Conservation (phyloP, 2,797 vertebrate genomes). For the Tiaroga cobitis region DNA sequence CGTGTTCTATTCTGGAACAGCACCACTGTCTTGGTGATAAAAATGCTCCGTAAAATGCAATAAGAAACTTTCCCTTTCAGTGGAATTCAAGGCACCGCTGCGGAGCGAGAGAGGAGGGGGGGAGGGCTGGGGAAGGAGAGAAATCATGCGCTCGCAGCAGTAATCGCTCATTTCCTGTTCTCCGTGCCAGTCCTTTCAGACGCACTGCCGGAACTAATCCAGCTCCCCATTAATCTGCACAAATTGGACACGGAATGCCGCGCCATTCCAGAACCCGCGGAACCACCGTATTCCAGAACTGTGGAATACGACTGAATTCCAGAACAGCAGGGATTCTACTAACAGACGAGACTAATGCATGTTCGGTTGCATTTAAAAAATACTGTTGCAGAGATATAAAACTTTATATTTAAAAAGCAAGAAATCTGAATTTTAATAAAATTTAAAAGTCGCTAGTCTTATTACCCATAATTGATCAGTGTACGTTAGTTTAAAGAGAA, state of each 20-base stretch:
- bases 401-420: neutral
- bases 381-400: neutral
- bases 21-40: neutral
- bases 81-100: slow-evolving; percentile 33
- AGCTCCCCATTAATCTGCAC: slow-evolving; percentile 65
- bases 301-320: slow-evolving; percentile 16
- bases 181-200: slow-evolving; percentile 64
- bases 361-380: neutral
- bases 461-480: too few relatives aligned
- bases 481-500: too few relatives aligned
- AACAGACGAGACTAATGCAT: neutral
- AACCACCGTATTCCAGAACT: slow-evolving; percentile 30
- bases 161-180: slow-evolving; percentile 67
- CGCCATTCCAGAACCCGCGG: slow-evolving; percentile 55
- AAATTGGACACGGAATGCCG: slow-evolving; percentile 62
- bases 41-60: slow-evolving; percentile 34
- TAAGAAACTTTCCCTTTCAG: slow-evolving; percentile 41
- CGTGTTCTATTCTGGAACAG: slow-evolving; percentile 12
- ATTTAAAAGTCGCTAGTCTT: neutral
- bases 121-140: slow-evolving; percentile 31
- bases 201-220: slow-evolving; percentile 67
- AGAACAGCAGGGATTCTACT: neutral
- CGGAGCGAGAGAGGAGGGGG: slow-evolving; percentile 21
- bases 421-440: neutral
- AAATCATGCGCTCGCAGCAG: slow-evolving; percentile 61